Conservation (phyloP, 2,113 vertebrate genomes). For the Psephotus haematonotus region DNA sequence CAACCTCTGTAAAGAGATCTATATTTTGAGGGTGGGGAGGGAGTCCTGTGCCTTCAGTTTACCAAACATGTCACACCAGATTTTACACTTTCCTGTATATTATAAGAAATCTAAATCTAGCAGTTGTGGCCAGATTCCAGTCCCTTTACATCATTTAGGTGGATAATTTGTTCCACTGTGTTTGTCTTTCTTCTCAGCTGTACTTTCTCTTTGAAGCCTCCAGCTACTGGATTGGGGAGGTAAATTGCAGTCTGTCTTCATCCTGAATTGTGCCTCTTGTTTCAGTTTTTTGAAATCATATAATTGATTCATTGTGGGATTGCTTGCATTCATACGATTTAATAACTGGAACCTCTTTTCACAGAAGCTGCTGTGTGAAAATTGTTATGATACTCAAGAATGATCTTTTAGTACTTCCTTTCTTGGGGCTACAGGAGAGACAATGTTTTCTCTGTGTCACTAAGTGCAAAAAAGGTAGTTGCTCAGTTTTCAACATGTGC, state of each 20-base stretch:
- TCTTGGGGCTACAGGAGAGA: background rate
- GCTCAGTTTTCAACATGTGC: background rate
- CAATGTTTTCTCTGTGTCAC: background rate
- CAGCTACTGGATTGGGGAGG: slow-evolving; percentile 47
- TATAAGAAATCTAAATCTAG: background rate
- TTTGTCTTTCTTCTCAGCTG: slow-evolving; percentile 54
- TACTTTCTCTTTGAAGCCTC: slow-evolving; percentile 54
- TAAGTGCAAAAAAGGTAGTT: background rate
- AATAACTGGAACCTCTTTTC: background rate
- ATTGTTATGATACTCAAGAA: slow-evolving; percentile 9
- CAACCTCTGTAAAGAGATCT: background rate
- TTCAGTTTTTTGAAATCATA: slow-evolving; percentile 30
- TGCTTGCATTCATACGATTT: background rate
- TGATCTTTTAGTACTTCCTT: slow-evolving; percentile 29
- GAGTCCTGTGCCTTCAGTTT: background rate
- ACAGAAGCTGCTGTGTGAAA: slow-evolving; percentile 38
- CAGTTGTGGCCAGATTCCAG: slow-evolving; percentile 43
- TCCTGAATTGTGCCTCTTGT: slow-evolving; percentile 33
- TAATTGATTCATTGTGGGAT: background rate
- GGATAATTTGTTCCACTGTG: slow-evolving; percentile 51
- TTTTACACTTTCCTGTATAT: slow-evolving; percentile 31
- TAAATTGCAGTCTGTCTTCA: slow-evolving; percentile 19
- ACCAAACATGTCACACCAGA: slow-evolving; percentile 17
- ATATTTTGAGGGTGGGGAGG: background rate
- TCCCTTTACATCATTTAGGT: slow-evolving; percentile 50